Base-by-base conservation (phyloP, 2,797 vertebrate species). In the Odontamblyopus rebecca region DNA sequence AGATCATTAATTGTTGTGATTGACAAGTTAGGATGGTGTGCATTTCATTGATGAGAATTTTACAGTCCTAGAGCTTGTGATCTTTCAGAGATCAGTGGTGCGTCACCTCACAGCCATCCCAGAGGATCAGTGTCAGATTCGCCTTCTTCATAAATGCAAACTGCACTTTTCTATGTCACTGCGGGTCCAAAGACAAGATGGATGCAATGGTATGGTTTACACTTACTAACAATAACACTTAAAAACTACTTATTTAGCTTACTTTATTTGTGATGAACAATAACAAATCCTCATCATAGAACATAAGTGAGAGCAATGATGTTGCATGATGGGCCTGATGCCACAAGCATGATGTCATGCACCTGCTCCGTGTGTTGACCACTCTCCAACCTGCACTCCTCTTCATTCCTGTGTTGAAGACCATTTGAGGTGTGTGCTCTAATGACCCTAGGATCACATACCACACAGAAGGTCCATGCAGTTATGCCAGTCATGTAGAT, bases 1-100 rank as follows among this genome's bases (percentile, higher is more conserved):
- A 63, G 26, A 83, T 84, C 73, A 87, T 81, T 67, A 79, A 81
- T 86, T 77, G 74, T 79, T 61, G 72, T 92, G 91, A 93, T 88
- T 86, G 88, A 91, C 88, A 89, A 61, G 83, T 82, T 59, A 79
- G 87, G 82, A 81, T 92, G 89, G 79, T 87, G 91, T 92, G 87
- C 86, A 92, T 93, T 93, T 93, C 91, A 90, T 91, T 92, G 90
- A 89, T 89, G 82, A 88, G 86, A 89, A 86, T 90, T 89, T 80
- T 59, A 83, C 83, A 88, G 83, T 85, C 81, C 85, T 75, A 62
- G 63, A 80, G 78, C 92, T 91, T 54, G 72, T 93, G 91, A 93
- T 92, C 89, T 84, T 82, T 87, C 78, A 82, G 85, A 71, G 84
- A 92, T 93, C 79, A 69, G 84, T 75, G 80, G 83, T 88, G 88